Base-by-base conservation (phyloP, 2,797 vertebrate genomes). In the Danio kyathit region DNA sequence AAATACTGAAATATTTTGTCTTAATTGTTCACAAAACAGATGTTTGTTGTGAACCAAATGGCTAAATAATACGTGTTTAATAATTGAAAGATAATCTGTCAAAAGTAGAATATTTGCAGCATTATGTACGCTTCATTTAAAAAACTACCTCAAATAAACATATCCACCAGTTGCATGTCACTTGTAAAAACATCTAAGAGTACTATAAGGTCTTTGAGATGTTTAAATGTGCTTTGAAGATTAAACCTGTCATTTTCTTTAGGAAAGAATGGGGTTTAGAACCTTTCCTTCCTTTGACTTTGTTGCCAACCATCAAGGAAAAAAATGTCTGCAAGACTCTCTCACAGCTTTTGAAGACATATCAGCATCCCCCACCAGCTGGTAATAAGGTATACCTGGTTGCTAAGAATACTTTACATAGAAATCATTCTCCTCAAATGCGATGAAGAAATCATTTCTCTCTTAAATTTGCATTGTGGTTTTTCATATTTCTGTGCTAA, bases 251-350 rank as follows among this genome's bases (percentile, higher is more conserved):
- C 48, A 21, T 85, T 6, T 10, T 59, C 80, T 85, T 44, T 90
- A 99, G 98, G 92, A 99, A 99, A 89, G 98, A 99, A 82, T 99
- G 98, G 98, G 98, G 98, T 17, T 92, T 99, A 80, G 97, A 99
- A 87, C 97, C 97, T 81, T 99, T 99, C 90, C 95, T 99, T 87
- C 98, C 98, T 61, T 96, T 97, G 48, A 97, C 97, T 4, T 92
- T 99, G 70, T 94, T 99, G 83, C 97, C 97, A 86, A 94, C 95
- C 61, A 90, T 97, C 88, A 99, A 98, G 87, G 98, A 99, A 91
- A 99, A 99, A 92, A 97, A 96, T 73, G 95, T 99, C 79, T 96
- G 98, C 76, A 99, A 99, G 91, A 95, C 94, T 46, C 95, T 99
- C 49, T 97, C 98, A 5, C 97, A 98, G 92, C 93, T 97, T 89